Evolutionary conservation across 2,888 invertebrate genomes (phyloP).

Genomic region (Hypercompe scribonia): DNA sequence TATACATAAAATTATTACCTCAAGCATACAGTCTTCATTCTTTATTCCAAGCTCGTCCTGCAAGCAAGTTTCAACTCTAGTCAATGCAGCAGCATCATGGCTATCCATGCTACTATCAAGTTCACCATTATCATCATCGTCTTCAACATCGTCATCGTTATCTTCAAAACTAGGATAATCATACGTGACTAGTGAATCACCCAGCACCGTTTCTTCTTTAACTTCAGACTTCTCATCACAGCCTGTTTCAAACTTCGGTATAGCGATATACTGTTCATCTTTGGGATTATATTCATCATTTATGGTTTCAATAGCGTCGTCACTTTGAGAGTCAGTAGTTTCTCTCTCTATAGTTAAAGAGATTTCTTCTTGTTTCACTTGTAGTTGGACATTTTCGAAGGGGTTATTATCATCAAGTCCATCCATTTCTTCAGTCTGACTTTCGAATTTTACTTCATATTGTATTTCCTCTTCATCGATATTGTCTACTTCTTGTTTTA

Average conservation of each 20-base stretch:
- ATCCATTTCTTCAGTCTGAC: conserved; percentile 45
- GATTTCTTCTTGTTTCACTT: conserved; percentile 63
- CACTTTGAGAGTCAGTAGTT: conserved; percentile 22
- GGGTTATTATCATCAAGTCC: conserved; percentile 44
- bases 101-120: conserved; percentile 68
- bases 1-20: conserved; percentile 47
- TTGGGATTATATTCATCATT: conserved; percentile 27
- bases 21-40: conserved; percentile 54
- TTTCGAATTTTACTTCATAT: conserved; percentile 55
- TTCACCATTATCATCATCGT: not conserved
- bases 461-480: conserved; percentile 43
- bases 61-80: conserved; percentile 76
- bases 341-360: conserved; percentile 39
- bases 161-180: conserved; percentile 73
- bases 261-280: conserved; percentile 34
- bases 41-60: conserved; percentile 70
- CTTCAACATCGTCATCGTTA: conserved; percentile 55
- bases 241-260: conserved; percentile 38
- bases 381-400: conserved; percentile 58
- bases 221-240: conserved; percentile 48
- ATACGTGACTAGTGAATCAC: conserved; percentile 60
- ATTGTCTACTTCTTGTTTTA: conserved; percentile 42
- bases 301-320: conserved; percentile 25
- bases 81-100: conserved; percentile 70
- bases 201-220: conserved; percentile 59